A percentile compares a stretch with the other conserved stretches of the same genome.
These are phyloP conservation scores for Athripsodes cinereus DNA, from an alignment of 2,888 invertebrate genomes.

Conservation along the genomic window DNA sequence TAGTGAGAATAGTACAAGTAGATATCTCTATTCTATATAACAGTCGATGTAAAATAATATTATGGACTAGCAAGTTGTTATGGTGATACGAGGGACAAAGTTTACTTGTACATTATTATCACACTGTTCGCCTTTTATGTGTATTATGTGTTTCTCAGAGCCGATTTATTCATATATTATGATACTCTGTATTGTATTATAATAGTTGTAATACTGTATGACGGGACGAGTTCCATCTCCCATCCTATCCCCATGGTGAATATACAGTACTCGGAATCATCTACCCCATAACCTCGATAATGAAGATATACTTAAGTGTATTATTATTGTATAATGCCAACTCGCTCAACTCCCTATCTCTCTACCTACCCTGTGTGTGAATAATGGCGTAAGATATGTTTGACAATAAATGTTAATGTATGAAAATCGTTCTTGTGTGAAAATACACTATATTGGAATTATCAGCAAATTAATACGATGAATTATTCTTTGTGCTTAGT, in stretches of 20 bases:
- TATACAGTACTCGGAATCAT: background rate
- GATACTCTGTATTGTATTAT: background rate
- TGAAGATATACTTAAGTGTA: constrained; percentile 1
- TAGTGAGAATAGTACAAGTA: background rate
- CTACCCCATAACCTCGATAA: background rate
- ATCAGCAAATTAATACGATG: no score
- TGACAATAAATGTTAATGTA: no score
- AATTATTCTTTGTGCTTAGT: no score
- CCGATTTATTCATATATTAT: background rate
- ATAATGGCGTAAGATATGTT: no score
- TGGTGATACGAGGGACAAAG: background rate
- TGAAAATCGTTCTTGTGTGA: no score
- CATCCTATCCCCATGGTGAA: background rate
- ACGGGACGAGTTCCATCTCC: no score
- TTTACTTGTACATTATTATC: constrained; percentile 1
- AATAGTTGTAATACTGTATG: background rate
- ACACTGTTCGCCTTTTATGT: background rate
- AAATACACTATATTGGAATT: no score
- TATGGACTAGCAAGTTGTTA: constrained; percentile 1
- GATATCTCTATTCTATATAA: background rate
- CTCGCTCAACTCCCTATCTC: background rate
- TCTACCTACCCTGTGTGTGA: background rate
- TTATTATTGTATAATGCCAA: background rate
- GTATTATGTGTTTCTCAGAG: background rate
- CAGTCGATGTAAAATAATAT: background rate